These are phyloP conservation scores for Champsocephalus esox DNA, from an alignment of 2,797 vertebrate species.

Conservation along the genomic window DNA sequence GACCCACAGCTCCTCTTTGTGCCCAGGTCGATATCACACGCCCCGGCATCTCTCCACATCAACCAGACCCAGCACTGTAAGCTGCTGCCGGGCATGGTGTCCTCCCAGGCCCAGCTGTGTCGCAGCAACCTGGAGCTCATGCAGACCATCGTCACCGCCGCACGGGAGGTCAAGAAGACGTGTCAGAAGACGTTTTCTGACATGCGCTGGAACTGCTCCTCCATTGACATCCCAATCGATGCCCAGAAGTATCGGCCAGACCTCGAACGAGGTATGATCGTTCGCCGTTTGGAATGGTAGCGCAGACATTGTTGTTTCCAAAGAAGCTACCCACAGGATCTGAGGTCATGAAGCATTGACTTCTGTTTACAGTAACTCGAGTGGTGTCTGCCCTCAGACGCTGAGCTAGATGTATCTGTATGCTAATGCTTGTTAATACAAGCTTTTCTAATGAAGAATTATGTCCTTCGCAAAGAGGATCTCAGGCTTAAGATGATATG, in stretches of 20 bases:
- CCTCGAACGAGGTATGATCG: constrained; percentile 92
- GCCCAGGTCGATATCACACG: constrained; percentile 91
- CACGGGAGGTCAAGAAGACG: constrained; percentile 93
- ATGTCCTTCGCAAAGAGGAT: constrained; percentile 22
- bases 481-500: constrained; percentile 31
- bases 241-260: constrained; percentile 92
- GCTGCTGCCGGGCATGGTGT: constrained; percentile 93
- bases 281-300: constrained; percentile 10
- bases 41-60: constrained; percentile 86
- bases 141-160: constrained; percentile 94
- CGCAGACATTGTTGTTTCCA: constrained; percentile 3
- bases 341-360: constrained; percentile 43
- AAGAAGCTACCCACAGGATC: constrained; percentile 36
- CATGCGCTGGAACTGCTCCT: constrained; percentile 99
- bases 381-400: constrained; percentile 32
- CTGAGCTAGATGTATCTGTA: constrained; percentile 46
- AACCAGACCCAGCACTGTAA: constrained; percentile 99
- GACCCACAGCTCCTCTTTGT: constrained; percentile 26
- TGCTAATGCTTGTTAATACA: neutral
- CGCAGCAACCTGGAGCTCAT: constrained; percentile 97
- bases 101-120: constrained; percentile 96
- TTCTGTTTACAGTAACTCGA: constrained; percentile 50
- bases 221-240: constrained; percentile 89
- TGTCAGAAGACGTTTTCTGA: constrained; percentile 95
- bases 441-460: constrained; percentile 18